phyloP scores from a whole-genome alignment of 2,888 invertebrate genomes.

The Bedellia somnulentella region DNA sequence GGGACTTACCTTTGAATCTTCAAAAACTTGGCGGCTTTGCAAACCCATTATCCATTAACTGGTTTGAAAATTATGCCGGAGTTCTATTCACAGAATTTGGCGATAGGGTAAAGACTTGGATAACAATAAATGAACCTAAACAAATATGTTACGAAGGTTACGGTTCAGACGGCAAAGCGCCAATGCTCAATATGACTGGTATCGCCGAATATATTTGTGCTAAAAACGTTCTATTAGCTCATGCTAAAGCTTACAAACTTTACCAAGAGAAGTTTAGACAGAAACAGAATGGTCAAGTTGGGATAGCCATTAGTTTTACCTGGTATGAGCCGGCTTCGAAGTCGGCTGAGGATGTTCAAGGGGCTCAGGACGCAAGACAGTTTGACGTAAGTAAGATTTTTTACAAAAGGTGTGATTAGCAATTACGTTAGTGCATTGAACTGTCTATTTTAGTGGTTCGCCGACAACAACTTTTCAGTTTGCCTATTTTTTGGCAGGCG shows the following conservation, averaged over 20 bases:
- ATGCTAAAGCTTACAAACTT: constrained; percentile 43
- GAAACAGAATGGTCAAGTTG: constrained; percentile 22
- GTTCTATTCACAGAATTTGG: constrained; percentile 49
- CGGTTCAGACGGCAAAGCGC: constrained; percentile 24
- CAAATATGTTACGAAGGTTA: constrained; percentile 35
- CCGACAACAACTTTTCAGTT: background rate
- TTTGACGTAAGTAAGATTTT: constrained; percentile 46
- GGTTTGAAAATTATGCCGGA: constrained; percentile 60
- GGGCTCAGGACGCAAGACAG: constrained; percentile 50
- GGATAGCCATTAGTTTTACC: constrained; percentile 28
- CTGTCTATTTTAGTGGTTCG: background rate
- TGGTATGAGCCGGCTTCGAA: constrained; percentile 56
- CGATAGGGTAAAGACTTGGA: constrained; percentile 53
- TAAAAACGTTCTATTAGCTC: constrained; percentile 59
- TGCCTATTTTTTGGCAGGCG: background rate
- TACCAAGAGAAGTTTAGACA: constrained; percentile 27
- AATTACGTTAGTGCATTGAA: too few relatives aligned
- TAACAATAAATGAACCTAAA: constrained; percentile 62
- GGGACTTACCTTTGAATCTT: constrained; percentile 60
- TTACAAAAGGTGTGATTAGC: background rate
- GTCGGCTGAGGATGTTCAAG: constrained; percentile 40
- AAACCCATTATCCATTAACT: constrained; percentile 51
- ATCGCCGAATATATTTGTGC: constrained; percentile 55
- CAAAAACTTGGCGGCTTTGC: constrained; percentile 63
- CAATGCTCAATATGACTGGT: constrained; percentile 31